These are phyloP conservation scores for Germaria angustata DNA, from an alignment of 2,888 invertebrate species.

Conservation along the genomic window DNA sequence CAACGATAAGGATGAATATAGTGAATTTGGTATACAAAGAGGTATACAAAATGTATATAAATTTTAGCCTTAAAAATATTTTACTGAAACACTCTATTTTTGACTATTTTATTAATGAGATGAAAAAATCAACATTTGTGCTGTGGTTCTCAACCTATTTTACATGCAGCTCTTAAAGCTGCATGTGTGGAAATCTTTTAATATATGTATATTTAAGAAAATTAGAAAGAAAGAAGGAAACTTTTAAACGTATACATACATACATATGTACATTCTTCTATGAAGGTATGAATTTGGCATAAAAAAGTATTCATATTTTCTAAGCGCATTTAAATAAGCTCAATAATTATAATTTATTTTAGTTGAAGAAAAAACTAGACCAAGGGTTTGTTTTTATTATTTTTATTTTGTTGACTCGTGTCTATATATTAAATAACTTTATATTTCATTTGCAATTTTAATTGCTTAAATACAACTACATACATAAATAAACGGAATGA, in stretches of 20 bases:
- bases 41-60: constrained; percentile 54
- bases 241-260: neutral
- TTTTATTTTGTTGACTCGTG: constrained; percentile 7
- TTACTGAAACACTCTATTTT: constrained; percentile 45
- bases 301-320: constrained; percentile 43
- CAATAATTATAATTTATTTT: constrained; percentile 38
- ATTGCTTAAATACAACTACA: neutral
- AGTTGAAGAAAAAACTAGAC: neutral
- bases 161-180: constrained; percentile 7
- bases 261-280: constrained; percentile 23
- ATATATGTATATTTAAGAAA: constrained; percentile 21
- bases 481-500: neutral
- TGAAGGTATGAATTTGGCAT: constrained; percentile 30
- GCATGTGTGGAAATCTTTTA: constrained; percentile 20
- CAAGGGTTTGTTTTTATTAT: neutral
- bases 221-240: neutral
- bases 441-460: neutral
- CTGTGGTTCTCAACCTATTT: constrained; percentile 45
- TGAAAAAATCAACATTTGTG: constrained; percentile 24
- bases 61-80: constrained; percentile 49
- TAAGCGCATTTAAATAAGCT: constrained; percentile 43
- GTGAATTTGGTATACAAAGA: constrained; percentile 4
- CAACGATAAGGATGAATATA: constrained; percentile 13
- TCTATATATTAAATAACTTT: constrained; percentile 4
- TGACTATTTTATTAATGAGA: constrained; percentile 34